phyloP scores from a whole-genome alignment of 2,113 vertebrate genomes.

The Mesocricetus auratus region DNA sequence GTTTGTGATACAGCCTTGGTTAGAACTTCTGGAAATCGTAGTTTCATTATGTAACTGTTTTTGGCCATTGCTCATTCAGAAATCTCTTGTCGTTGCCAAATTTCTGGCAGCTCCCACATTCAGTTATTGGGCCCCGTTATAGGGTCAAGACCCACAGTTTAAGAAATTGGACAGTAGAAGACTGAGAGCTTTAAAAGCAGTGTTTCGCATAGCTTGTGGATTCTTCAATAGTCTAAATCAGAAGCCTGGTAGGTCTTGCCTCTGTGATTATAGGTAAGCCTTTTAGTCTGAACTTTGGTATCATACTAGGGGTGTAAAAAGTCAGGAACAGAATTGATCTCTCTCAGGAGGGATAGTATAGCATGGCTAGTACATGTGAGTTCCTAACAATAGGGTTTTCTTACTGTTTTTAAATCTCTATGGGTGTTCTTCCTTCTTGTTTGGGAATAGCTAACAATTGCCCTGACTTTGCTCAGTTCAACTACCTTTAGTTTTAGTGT shows the following conservation, averaged over 20 bases:
- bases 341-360: background rate
- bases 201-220: background rate
- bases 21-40: background rate
- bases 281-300: background rate
- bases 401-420: background rate
- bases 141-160: background rate
- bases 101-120: background rate
- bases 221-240: background rate
- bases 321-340: background rate
- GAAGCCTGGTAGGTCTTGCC: background rate
- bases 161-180: background rate
- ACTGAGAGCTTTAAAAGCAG: background rate
- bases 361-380: background rate
- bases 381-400: background rate
- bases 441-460: background rate
- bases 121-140: no score
- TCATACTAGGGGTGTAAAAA: background rate
- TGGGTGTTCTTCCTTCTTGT: background rate
- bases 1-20: background rate
- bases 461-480: background rate
- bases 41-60: background rate
- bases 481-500: background rate
- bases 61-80: background rate
- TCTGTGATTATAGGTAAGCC: background rate
- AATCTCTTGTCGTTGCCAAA: background rate